These are phyloP conservation scores for Amiota communis DNA, from an alignment of 2,888 invertebrate species.

Conservation along the genomic window DNA sequence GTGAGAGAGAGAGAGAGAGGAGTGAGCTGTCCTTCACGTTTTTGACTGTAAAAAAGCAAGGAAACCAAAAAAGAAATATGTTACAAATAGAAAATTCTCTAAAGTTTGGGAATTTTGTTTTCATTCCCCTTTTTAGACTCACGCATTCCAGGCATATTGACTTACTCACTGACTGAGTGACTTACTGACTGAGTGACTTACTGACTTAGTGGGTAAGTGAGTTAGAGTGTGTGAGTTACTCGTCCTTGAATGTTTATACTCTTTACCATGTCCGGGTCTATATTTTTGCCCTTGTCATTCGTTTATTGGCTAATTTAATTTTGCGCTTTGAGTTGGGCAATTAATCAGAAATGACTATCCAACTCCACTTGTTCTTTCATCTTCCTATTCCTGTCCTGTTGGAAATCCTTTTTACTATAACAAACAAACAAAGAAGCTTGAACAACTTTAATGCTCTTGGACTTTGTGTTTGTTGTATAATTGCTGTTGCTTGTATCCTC, in stretches of 20 bases:
- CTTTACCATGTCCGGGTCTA: slow-evolving; percentile 27
- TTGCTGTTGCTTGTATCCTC: slow-evolving; percentile 20
- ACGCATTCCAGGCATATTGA: no score
- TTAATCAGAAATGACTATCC: slow-evolving; percentile 53
- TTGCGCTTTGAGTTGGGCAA: slow-evolving; percentile 66
- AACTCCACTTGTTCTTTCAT: no score
- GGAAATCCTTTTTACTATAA: not conserved
- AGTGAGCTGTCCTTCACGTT: not conserved
- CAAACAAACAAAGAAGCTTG: not conserved
- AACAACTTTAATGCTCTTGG: not conserved
- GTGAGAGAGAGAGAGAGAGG: not conserved
- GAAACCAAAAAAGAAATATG: slow-evolving; percentile 42
- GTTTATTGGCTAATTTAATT: slow-evolving; percentile 68
- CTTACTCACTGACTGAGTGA: slow-evolving; percentile 27
- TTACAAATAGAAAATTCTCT: no score
- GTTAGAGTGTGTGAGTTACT: not conserved
- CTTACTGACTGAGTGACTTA: not conserved
- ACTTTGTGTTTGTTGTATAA: not conserved
- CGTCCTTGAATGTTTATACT: not conserved
- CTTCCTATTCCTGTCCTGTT: no score
- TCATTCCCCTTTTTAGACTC: no score
- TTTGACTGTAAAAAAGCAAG: not conserved
- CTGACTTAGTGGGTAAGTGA: no score
- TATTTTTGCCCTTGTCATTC: slow-evolving; percentile 48
- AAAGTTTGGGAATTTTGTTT: no score